Evolutionary conservation across 2,113 vertebrate species (phyloP).

Genomic region (Misgurnus anguillicaudatus): DNA sequence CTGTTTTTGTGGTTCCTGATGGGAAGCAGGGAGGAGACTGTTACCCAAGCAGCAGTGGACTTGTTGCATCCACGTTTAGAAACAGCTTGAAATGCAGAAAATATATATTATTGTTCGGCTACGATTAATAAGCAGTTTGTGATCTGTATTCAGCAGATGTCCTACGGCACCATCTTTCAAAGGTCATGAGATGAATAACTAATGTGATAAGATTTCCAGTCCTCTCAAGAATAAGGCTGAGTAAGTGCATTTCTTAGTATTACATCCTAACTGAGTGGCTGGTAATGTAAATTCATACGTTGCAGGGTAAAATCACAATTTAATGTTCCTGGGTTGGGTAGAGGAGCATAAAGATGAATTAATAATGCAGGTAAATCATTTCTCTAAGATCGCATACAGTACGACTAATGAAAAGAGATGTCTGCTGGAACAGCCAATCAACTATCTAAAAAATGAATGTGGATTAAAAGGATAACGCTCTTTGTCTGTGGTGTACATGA

Average conservation of each 20-base stretch:
- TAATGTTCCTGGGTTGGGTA: slow-evolving; percentile 6
- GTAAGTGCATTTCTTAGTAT: slow-evolving; percentile 23
- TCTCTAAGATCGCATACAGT: slow-evolving; percentile 6
- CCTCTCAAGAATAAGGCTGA: slow-evolving; percentile 28
- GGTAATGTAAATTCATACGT: slow-evolving; percentile 8
- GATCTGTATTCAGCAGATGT: slow-evolving; percentile 14
- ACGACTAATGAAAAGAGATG: slow-evolving; percentile 1
- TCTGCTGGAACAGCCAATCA: neutral
- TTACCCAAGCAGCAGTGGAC: neutral
- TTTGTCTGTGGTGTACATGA: neutral
- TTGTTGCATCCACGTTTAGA: neutral
- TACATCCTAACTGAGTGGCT: slow-evolving; percentile 1
- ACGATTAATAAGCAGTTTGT: neutral
- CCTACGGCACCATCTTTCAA: neutral
- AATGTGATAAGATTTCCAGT: slow-evolving; percentile 1
- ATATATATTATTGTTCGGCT: neutral
- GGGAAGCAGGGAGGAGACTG: neutral
- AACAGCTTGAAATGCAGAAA: neutral
- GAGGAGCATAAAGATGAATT: slow-evolving; percentile 25
- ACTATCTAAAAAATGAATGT: neutral
- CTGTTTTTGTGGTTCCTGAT: neutral
- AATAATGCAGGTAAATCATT: slow-evolving; percentile 8
- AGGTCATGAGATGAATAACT: slow-evolving; percentile 20
- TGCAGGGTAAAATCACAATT: slow-evolving; percentile 3
- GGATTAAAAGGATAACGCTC: neutral